These are phyloP conservation scores for Tenthredo scrophulariae DNA, from an alignment of 2,888 invertebrate species.

Conservation along the genomic window DNA sequence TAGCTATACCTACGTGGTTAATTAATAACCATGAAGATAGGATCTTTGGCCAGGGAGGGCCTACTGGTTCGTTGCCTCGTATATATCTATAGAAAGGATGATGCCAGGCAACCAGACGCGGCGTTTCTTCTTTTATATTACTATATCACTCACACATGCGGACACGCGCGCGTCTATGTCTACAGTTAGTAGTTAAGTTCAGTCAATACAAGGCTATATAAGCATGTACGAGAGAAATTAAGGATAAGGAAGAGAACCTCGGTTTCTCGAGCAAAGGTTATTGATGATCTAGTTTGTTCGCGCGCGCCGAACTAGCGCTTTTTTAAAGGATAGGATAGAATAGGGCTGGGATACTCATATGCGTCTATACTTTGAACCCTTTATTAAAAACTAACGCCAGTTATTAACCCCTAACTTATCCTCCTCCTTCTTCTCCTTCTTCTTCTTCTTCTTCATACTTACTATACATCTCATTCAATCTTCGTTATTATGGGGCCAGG, in stretches of 20 bases:
- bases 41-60: constrained; percentile 67
- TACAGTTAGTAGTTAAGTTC: background rate
- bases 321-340: background rate
- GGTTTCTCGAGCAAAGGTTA: constrained; percentile 62
- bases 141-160: background rate
- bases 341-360: background rate
- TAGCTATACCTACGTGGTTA: constrained; percentile 66
- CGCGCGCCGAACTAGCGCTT: constrained; percentile 59
- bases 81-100: constrained; percentile 53
- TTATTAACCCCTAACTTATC: constrained; percentile 71
- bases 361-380: constrained; percentile 66
- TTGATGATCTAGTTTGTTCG: constrained; percentile 76
- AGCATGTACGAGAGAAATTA: background rate
- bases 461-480: background rate
- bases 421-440: background rate
- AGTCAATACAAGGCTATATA: background rate
- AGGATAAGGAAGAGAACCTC: background rate
- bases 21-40: constrained; percentile 77
- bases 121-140: background rate
- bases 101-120: constrained; percentile 54
- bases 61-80: background rate
- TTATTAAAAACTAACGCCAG: constrained; percentile 75
- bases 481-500: background rate
- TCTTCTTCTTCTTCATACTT: background rate
- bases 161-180: background rate